Evolutionary conservation across 1,140 invertebrate genomes (phyloP), one percentile per base, ranked within the genome.

Genomic region (Cyphomyrmex costatus): DNA sequence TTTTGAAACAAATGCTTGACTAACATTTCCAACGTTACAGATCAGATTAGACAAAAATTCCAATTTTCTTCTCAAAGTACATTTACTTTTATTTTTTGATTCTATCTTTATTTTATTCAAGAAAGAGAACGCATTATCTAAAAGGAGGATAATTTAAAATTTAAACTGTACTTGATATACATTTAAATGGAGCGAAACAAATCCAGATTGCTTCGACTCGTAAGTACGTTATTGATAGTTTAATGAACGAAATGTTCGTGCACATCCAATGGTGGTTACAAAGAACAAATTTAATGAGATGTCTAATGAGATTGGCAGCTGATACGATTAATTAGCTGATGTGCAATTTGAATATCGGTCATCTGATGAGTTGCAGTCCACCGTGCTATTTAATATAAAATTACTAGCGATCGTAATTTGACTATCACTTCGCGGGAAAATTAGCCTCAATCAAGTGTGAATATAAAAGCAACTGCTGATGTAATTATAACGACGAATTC

Each of bases 301-400:
- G 49, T 53, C 70, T 56, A 36, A 24, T 51, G 46, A 85, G 33
- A 66, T 56, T 76, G 24, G 12, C 2, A 14, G 6, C 6, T 27
- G 27, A 53, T 71, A 33, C 73, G 36, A 89, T 87, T 88, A 85
- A 88, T 89, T 89, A 89, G 21, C 8, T 51, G n/a, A 21, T 30
- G 21, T 68, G 51, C 66, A 60, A 77, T 85, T 87, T 65, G 79
- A 61, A 88, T 85, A 79, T 73, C 46, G 51, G 27, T 56, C 79
- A 84, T 85, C 73, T 79, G 51, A 63, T 19, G n/a, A 42, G 46
- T 42, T 36, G 16, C 27, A 56, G 27, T 77, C 51, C 16, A 79
- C 58, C 58, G 49, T 12, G 16, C 46, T 77, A 30, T 86, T 86
- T 68, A 49, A 66, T 70, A 60, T 56, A 8, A 82, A 61, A 73